Percentiles rank a stretch among this genome's conserved stretches.
Evolutionary conservation across 1,140 invertebrate species (phyloP).

Genomic region (Drosophila watanabei): DNA sequence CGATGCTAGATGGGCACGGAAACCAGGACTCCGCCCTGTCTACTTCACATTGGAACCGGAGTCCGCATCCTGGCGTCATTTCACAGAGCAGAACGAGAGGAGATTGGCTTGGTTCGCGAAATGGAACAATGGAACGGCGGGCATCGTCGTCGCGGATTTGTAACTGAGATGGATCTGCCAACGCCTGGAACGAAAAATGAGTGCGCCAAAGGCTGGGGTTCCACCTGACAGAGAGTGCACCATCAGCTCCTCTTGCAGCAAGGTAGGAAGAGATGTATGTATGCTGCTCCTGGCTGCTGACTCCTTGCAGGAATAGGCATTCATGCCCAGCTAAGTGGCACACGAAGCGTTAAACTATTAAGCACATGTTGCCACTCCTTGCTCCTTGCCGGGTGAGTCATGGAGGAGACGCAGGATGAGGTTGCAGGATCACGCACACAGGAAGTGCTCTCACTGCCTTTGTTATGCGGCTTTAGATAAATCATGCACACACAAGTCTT

Average conservation of each 20-base stretch:
- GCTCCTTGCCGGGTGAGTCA: slow-evolving; percentile 14
- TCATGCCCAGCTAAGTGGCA: slow-evolving; percentile 52
- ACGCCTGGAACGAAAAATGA: slow-evolving; percentile 49
- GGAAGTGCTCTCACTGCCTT: slow-evolving; percentile 27
- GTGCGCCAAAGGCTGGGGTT: slow-evolving; percentile 18
- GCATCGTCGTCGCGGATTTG: slow-evolving; percentile 60
- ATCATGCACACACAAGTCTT: slow-evolving; percentile 41
- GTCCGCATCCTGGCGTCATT: not conserved
- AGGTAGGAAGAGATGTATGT: slow-evolving; percentile 13
- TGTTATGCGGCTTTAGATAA: slow-evolving; percentile 37
- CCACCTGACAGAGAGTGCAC: slow-evolving; percentile 32
- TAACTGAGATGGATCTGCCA: slow-evolving; percentile 44
- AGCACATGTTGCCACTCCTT: slow-evolving; percentile 51
- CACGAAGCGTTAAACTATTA: slow-evolving; percentile 78
- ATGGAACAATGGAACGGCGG: slow-evolving; percentile 19
- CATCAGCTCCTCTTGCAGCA: slow-evolving; percentile 19
- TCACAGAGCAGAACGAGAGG: slow-evolving; percentile 31
- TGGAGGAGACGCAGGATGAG: not conserved
- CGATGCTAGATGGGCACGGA: slow-evolving; percentile 10
- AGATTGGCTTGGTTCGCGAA: slow-evolving; percentile 32
- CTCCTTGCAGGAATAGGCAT: slow-evolving; percentile 27
- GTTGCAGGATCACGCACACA: slow-evolving; percentile 28
- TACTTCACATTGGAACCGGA: slow-evolving; percentile 4
- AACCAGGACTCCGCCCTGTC: slow-evolving; percentile 9
- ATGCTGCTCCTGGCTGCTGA: slow-evolving; percentile 13